Conservation (phyloP, 2,797 vertebrate species). For the Fratercula arctica region DNA sequence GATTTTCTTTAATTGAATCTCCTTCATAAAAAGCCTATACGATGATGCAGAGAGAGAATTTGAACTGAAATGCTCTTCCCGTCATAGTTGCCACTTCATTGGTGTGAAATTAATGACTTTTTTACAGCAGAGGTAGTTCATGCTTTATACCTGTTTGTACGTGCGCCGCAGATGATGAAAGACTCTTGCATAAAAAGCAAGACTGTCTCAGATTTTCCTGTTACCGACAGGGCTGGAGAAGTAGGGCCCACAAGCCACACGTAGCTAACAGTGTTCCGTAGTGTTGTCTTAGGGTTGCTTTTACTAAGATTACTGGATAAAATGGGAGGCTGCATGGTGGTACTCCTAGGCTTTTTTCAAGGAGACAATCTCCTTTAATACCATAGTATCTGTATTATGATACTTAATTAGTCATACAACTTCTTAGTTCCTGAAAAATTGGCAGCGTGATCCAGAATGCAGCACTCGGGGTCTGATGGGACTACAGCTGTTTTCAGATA, state of each 20-base stretch:
- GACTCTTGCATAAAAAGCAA: fast-evolving
- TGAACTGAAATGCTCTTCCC: neutral
- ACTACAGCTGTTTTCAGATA: neutral
- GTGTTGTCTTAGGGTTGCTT: neutral
- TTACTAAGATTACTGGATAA: neutral
- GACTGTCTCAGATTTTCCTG: neutral
- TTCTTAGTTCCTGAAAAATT: neutral
- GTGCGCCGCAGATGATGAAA: neutral
- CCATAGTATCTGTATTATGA: neutral
- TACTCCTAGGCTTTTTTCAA: neutral
- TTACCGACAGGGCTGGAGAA: neutral
- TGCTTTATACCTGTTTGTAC: neutral
- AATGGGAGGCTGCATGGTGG: neutral
- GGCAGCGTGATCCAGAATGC: neutral
- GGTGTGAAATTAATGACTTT: neutral
- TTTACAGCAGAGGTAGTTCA: neutral
- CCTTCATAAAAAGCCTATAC: neutral
- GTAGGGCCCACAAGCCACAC: neutral
- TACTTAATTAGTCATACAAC: fast-evolving
- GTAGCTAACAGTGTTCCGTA: neutral
- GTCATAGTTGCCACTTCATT: neutral
- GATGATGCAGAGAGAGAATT: neutral
- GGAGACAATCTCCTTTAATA: neutral
- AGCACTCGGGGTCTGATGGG: neutral
- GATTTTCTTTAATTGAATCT: neutral